These are phyloP conservation scores for Pogonomyrmex californicus DNA, from an alignment of 1,140 invertebrate species.

Conservation along the genomic window DNA sequence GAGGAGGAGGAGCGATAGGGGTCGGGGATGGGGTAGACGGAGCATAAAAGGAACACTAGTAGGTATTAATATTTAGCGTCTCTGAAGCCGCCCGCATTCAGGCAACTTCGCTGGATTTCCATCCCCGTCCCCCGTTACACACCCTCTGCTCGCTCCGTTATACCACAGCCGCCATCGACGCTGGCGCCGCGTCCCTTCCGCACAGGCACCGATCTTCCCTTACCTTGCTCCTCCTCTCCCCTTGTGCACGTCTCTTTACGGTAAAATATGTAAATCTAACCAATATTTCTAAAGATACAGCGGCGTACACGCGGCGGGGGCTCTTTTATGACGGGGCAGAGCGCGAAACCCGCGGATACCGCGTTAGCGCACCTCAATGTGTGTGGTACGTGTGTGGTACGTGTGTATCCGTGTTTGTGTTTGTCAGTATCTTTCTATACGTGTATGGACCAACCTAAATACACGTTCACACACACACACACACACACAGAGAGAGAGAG, in stretches of 20 bases:
- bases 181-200: constrained; percentile 68
- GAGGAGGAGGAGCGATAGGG: constrained; percentile 70
- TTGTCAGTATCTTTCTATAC: background rate
- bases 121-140: constrained; percentile 63
- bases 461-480: background rate
- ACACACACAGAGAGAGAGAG: background rate
- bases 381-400: constrained; percentile 35
- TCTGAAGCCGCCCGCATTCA: constrained; percentile 84
- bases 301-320: constrained; percentile 69
- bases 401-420: background rate
- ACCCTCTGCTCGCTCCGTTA: constrained; percentile 64
- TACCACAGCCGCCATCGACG: constrained; percentile 52
- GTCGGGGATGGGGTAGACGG: constrained; percentile 58
- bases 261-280: constrained; percentile 87
- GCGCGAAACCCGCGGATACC: constrained; percentile 79
- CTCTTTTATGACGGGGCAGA: constrained; percentile 82
- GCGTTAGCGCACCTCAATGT: constrained; percentile 64
- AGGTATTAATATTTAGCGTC: constrained; percentile 87
- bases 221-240: constrained; percentile 71
- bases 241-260: constrained; percentile 79
- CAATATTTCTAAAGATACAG: constrained; percentile 86
- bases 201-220: constrained; percentile 77
- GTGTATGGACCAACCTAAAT: constrained; percentile 69
- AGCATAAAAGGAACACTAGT: constrained; percentile 83
- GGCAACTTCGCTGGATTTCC: constrained; percentile 80